phyloP scores from a whole-genome alignment of 2,113 vertebrate species.

The Ivindomyrus marchei region DNA sequence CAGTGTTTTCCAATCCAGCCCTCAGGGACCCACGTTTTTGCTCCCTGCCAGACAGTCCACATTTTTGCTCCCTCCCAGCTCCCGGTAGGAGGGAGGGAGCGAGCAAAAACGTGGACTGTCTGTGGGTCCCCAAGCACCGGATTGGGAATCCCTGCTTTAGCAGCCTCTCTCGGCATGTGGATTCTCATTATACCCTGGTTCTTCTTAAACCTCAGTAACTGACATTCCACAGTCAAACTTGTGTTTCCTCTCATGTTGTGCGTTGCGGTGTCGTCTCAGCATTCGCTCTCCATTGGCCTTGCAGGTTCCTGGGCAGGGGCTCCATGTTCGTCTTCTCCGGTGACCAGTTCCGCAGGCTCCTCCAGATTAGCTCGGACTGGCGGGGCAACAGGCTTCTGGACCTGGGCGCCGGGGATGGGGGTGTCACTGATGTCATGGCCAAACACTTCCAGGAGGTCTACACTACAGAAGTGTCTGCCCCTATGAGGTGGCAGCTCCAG shows the following conservation, averaged over 20 bases:
- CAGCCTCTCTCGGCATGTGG: background rate
- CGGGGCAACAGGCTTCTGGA: conserved; percentile 79
- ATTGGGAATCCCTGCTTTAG: background rate
- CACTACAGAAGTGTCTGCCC: conserved; percentile 84
- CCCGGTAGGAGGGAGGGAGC: background rate
- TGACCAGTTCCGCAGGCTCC: conserved; percentile 83
- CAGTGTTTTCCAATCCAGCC: background rate
- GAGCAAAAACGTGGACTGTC: background rate
- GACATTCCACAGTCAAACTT: background rate
- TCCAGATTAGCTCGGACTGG: conserved; percentile 81
- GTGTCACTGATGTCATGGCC: conserved; percentile 90
- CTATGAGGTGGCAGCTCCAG: conserved; percentile 97
- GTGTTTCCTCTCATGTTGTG: background rate
- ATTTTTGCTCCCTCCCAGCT: background rate
- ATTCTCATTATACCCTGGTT: background rate
- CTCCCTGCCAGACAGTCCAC: too few species aligned
- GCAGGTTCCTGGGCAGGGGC: conserved; percentile 86
- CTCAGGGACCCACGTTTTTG: background rate
- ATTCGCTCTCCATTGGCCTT: background rate
- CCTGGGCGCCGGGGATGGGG: conserved; percentile 93
- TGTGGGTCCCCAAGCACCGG: background rate
- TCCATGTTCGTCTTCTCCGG: conserved; percentile 96
- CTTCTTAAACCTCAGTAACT: background rate
- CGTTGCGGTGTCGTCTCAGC: background rate
- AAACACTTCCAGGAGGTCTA: conserved; percentile 86